Evolutionary conservation across 2,797 vertebrate species (phyloP).

Genomic region (Peromyscus attwateri): DNA sequence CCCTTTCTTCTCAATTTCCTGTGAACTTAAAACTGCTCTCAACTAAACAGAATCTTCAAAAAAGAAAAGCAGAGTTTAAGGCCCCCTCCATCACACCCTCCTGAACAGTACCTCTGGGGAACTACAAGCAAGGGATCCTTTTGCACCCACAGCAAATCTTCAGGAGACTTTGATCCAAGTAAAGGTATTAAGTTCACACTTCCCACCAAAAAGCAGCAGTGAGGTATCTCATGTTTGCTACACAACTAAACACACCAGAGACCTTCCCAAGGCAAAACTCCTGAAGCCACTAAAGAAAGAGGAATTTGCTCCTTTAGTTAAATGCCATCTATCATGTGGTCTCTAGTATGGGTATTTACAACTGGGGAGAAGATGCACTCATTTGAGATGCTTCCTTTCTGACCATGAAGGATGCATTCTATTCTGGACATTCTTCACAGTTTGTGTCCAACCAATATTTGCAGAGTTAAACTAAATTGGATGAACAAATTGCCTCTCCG

Average conservation of each 20-base stretch:
- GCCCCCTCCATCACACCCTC: not conserved
- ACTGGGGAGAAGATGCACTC: conserved; percentile 1
- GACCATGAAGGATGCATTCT: not conserved
- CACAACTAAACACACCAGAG: conserved; percentile 41
- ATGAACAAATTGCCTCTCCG: conserved; percentile 25
- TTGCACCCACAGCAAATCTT: not conserved
- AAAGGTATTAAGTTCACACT: not conserved
- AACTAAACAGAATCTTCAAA: not conserved
- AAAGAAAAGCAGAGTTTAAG: no score
- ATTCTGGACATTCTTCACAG: conserved; percentile 7
- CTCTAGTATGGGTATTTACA: conserved; percentile 45
- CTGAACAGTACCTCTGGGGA: not conserved
- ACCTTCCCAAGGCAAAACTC: conserved; percentile 31
- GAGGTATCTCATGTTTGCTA: not conserved
- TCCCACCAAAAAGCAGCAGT: conserved; percentile 32
- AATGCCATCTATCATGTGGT: conserved; percentile 10
- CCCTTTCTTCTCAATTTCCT: not conserved
- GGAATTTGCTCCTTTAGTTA: conserved; percentile 31
- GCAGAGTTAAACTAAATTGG: not conserved
- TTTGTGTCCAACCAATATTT: conserved; percentile 40
- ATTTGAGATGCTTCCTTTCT: conserved; percentile 49
- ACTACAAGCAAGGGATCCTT: not conserved
- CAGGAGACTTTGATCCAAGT: not conserved
- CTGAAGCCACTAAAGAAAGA: not conserved
- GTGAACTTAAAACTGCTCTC: not conserved